phyloP scores from a whole-genome alignment of 2,888 invertebrate genomes.

The Lumbricus terrestris region DNA sequence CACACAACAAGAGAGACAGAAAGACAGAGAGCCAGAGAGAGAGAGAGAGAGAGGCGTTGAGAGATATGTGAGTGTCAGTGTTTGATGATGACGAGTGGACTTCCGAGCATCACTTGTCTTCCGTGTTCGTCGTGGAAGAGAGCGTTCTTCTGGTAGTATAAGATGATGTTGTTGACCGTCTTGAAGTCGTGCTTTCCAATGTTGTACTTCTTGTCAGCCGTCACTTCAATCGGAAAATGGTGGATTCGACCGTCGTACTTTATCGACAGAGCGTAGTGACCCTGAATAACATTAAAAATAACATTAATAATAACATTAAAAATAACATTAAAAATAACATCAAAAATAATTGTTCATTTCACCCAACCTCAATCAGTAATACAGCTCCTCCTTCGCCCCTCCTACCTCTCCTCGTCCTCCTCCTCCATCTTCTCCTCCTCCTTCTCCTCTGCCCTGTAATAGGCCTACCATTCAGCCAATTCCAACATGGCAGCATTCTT shows the following conservation, averaged over 20 bases:
- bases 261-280: constrained; percentile 37
- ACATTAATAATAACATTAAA: too few relatives aligned
- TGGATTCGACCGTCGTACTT: constrained; percentile 28
- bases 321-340: too few relatives aligned
- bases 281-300: constrained; percentile 19
- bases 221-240: constrained; percentile 39
- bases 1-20: neutral
- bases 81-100: constrained; percentile 27
- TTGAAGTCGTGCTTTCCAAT: constrained; percentile 39
- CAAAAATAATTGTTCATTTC: neutral
- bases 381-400: too few relatives aligned
- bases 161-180: constrained; percentile 31
- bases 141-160: constrained; percentile 36
- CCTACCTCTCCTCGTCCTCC: too few relatives aligned
- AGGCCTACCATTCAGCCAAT: too few relatives aligned
- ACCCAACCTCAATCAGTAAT: too few relatives aligned
- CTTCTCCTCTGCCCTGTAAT: too few relatives aligned
- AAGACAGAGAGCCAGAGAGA: neutral
- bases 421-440: too few relatives aligned
- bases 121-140: constrained; percentile 36
- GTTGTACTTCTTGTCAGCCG: constrained; percentile 33
- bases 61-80: neutral
- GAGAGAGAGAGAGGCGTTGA: neutral
- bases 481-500: too few relatives aligned
- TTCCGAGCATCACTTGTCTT: constrained; percentile 33